Percentiles rank a stretch among this genome's conserved stretches.
Evolutionary conservation across 2,797 vertebrate species (phyloP).

Genomic region (Microctenopoma stevenorrisi): DNA sequence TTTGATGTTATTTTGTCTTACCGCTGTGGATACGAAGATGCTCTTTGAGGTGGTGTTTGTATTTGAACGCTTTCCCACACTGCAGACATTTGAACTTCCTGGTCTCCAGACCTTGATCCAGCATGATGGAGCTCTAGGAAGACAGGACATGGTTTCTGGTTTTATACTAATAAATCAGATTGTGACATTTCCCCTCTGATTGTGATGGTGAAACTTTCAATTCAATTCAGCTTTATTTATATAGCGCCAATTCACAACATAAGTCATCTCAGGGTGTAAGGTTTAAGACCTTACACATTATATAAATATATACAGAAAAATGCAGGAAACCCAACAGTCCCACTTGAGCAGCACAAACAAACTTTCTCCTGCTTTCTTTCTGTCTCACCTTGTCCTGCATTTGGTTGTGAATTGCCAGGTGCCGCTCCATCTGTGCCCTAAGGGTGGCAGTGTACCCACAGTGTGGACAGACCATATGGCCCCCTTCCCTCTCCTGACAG

Average conservation of each 20-base stretch:
- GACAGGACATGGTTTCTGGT: slow-evolving; percentile 43
- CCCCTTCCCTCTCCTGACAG: slow-evolving; percentile 81
- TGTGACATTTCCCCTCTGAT: neutral
- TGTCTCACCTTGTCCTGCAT: slow-evolving; percentile 80
- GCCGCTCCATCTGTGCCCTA: slow-evolving; percentile 84
- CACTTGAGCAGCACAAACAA: too few relatives aligned
- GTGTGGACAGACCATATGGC: slow-evolving; percentile 78
- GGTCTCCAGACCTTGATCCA: slow-evolving; percentile 81
- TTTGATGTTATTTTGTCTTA: slow-evolving; percentile 75
- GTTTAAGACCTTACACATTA: too few relatives aligned
- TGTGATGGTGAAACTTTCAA: neutral
- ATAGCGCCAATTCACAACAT: too few relatives aligned
- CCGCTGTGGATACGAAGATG: slow-evolving; percentile 90
- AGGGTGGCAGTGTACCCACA: slow-evolving; percentile 83
- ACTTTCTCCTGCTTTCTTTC: neutral
- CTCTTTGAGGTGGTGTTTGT: slow-evolving; percentile 91
- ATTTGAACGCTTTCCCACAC: slow-evolving; percentile 90
- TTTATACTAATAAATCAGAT: neutral
- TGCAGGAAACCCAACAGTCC: too few relatives aligned
- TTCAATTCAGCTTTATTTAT: too few relatives aligned
- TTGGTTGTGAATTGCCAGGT: slow-evolving; percentile 81
- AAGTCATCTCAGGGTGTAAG: too few relatives aligned
- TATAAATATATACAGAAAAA: too few relatives aligned
- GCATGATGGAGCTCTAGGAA: slow-evolving; percentile 62
- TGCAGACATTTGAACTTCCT: slow-evolving; percentile 88